Evolutionary conservation across 1,140 invertebrate genomes (phyloP), one percentile per base, ranked within the genome.

Genomic region (Nasonia giraulti): DNA sequence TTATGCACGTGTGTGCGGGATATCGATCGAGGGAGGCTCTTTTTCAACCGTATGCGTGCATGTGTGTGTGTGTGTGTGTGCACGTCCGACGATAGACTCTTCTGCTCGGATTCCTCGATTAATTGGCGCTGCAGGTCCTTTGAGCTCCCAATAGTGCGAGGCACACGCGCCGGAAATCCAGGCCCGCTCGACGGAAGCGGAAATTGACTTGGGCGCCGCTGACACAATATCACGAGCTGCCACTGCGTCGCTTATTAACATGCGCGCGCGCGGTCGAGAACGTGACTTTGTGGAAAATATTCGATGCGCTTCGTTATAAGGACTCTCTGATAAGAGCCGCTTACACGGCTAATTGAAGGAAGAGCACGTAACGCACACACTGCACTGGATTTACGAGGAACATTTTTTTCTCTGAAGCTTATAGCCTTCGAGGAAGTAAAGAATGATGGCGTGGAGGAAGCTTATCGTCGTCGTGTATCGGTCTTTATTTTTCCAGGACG

Each of bases 141-240:
- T 82, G 71, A 76, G n/a, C 33, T 69, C 27, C 27, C 79, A 1
- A 68, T 44, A 73, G 44, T 27, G 27, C 27, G 27, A 33, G 73
- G 68, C 77, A 69, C 80, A 78, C 80, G 66, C 68, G 79, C 86
- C 89, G 90, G 90, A 90, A 92, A 88, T 91, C 88, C 86, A 87
- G 88, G 89, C 77, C 87, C 75, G 86, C 75, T 81, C 85, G 90
- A 87, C 89, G 91, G 89, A 92, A 91, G 84, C 90, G 91, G 91
- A 92, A 91, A 92, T 91, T 91, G 91, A 89, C 88, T 87, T 84
- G 88, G 81, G 86, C 87, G 79, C 85, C n/a, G 17, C 55, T 89
- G 88, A 88, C 89, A 91, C 90, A 91, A 91, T 90, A 84, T 87
- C 6, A n/a, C 50, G 71, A 33, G 73, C 78, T 73, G 85, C 86